Conservation (phyloP, 2,888 invertebrate species). For the Drosophila neonasuta region DNA sequence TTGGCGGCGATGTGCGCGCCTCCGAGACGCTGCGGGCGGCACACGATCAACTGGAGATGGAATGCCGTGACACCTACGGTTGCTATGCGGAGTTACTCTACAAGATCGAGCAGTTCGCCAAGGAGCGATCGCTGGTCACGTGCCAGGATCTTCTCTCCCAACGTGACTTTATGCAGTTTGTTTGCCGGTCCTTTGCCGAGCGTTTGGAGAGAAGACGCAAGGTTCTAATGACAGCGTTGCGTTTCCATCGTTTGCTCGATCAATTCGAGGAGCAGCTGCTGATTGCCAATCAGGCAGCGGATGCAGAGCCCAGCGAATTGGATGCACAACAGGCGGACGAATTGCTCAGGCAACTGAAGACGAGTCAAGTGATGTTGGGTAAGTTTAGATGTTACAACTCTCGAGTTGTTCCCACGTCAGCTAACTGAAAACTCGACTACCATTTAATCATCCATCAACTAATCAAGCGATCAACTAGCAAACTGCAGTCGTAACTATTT, state of each 20-base stretch:
- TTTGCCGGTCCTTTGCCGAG: conserved; percentile 89
- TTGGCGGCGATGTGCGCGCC: conserved; percentile 88
- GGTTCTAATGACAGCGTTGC: conserved; percentile 88
- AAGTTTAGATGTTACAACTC: conserved; percentile 56
- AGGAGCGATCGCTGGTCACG: conserved; percentile 79
- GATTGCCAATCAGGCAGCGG: conserved; percentile 80
- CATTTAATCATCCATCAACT: background rate
- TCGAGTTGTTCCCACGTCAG: conserved; percentile 10
- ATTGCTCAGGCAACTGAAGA: conserved; percentile 85
- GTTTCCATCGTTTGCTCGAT: conserved; percentile 89
- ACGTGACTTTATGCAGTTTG: conserved; percentile 91
- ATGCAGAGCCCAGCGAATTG: conserved; percentile 56
- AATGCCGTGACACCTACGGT: conserved; percentile 90
- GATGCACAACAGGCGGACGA: conserved; percentile 83
- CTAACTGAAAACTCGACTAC: background rate
- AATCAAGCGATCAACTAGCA: background rate
- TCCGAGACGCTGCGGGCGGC: conserved; percentile 88
- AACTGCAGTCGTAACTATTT: conserved; percentile 31
- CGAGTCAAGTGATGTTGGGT: conserved; percentile 86
- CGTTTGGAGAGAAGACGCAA: conserved; percentile 89
- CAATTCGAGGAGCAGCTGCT: conserved; percentile 87
- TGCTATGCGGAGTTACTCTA: conserved; percentile 90
- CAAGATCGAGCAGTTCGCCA: conserved; percentile 86
- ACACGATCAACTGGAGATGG: conserved; percentile 89
- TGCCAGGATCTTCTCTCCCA: conserved; percentile 87